Evolutionary conservation across 2,797 vertebrate species (phyloP), one percentile per base, ranked within the genome.

Genomic region (Threskiornis aethiopicus): DNA sequence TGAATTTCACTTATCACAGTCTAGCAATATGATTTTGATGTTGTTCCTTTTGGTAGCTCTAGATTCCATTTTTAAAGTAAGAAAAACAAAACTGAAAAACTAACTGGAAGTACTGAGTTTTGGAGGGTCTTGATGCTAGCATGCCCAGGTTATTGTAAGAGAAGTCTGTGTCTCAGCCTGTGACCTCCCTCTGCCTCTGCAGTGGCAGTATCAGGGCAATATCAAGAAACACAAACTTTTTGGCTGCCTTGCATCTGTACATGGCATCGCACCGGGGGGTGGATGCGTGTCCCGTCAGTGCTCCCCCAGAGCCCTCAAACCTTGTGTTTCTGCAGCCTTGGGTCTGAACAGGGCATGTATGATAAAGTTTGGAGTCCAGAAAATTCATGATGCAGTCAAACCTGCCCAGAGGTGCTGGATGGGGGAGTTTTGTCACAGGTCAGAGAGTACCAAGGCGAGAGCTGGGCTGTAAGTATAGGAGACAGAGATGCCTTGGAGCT

Each of bases 251-350:
- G 3, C 6, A 8, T 8, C 24, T 5, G 1, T 13, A 5, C 4
- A 6, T 0, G 0, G 10, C 29, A 7, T 49, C 0, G 0, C 0
- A 0, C 3, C 1, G 1, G 1, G 4, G 7, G 5, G 2, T 10
- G 18, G 61, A 13, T 6, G 3, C 33, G 9, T 22, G 5, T 28
- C 29, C 41, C n/a, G 26, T 3, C 11, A 10, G 7, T 26, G n/a
- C 16, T 49, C 10, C 5, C 14, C 3, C 16, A 7, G 16, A 31
- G 4, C 29, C n/a, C 33, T 42, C 59, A 61, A 1, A 65, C 11
- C 13, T 39, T 4, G 0, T 31, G 29, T 35, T 73, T 4, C 47
- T 42, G 14, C 41, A 77, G 39, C 10, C 8, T 5, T 31, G 16
- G 11, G 18, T 11, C 46, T 7, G 3, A 21, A n/a, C 17, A 26